phyloP scores from a whole-genome alignment of 2,113 vertebrate species.

The Elanus axillaris region DNA sequence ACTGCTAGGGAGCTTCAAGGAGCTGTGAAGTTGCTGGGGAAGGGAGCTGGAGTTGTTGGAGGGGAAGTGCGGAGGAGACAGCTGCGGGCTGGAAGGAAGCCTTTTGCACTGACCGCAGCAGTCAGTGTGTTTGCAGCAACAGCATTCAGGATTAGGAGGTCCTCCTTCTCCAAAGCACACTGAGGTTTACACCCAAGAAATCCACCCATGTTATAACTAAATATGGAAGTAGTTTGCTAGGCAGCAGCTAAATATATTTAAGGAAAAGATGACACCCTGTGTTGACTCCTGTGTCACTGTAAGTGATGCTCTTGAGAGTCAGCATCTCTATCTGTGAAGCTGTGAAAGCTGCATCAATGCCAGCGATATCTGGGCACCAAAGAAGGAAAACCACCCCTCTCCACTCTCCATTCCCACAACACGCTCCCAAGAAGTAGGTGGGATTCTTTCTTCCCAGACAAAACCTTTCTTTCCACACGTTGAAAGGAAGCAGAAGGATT shows the following conservation, averaged over 20 bases:
- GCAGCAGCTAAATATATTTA: neutral
- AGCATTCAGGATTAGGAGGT: neutral
- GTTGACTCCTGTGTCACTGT: neutral
- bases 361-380: neutral
- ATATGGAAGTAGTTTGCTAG: neutral
- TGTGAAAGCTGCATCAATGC: neutral
- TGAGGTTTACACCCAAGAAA: neutral
- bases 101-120: neutral
- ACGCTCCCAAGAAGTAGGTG: neutral
- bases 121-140: neutral
- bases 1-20: neutral
- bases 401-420: neutral
- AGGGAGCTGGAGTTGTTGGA: neutral
- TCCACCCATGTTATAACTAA: neutral
- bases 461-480: neutral
- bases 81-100: neutral
- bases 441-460: neutral
- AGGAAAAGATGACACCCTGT: neutral
- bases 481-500: neutral
- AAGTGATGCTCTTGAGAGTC: neutral
- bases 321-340: neutral
- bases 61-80: neutral
- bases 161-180: neutral
- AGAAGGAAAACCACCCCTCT: neutral
- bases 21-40: neutral